Base-by-base conservation (phyloP, 2,797 vertebrate species). In the Erpetoichthys calabaricus region DNA sequence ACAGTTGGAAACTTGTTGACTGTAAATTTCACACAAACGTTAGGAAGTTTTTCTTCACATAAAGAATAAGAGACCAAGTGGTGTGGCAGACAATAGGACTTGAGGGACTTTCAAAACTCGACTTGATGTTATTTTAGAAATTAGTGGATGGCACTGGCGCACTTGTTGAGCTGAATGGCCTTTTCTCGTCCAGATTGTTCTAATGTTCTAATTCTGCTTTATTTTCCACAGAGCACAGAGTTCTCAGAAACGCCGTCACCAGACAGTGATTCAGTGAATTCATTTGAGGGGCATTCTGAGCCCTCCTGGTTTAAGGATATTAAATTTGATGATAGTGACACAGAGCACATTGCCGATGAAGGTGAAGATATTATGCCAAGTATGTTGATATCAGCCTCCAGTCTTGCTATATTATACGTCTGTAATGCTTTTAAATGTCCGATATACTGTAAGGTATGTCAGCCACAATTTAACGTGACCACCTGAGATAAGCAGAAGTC, bases 251-350 rank as follows among this genome's bases (percentile, higher is more conserved):
- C 94, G 0, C 94, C 96, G 3, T 98, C 96, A 72, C 95, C 96
- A 42, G 96, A 99, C 75, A 97, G 92, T 1, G 93, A 97, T 68
- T 98, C 94, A 0, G 88, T 98, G 61, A 98, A 96, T 71, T 98
- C 96, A 1, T 75, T 98, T 57, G 96, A 99, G 70, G 95, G 96
- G 41, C 93, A 98, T 55, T 98, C 94, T 0, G 96, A 99, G 68
- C 96, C 96, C 1, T 98, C 96, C 2, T 99, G 96, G 96, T 98
- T 97, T 74, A 98, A 98, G 76, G 93, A 99, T 79, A 99, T 99
- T 64, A 99, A 99, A 75, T 97, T 98, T 77, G 95, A 98, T 60
- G 96, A 99, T 76, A 99, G 96, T 42, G 96, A 99, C 80, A 89
- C 89, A 0, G 96, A 99, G 61, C 94, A 97, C 73, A 88, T 91